Base-by-base conservation (phyloP, 2,797 vertebrate genomes). In the Epinephelus coioides region DNA sequence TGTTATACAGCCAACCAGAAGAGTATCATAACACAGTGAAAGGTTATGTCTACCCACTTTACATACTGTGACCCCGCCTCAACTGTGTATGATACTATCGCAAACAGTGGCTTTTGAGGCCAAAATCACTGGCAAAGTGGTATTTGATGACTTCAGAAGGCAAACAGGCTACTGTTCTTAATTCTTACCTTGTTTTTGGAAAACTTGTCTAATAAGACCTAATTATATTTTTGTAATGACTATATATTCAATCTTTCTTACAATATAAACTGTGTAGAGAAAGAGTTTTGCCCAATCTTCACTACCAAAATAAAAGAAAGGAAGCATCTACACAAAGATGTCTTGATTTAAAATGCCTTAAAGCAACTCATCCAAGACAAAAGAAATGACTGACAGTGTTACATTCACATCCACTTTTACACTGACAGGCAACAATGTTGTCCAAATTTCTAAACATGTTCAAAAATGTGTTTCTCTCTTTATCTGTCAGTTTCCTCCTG, bases 401-500 rank as follows among this genome's bases (percentile, higher is more conserved):
- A 21, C 21, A 51, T 43, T 59, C 50, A 61, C 38, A 5, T 54
- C 19, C 13, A 14, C 17, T 27, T 18, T 47, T 18, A 12, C 13
- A 17, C 46, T 54, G 27, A 61, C 61, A 59, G 50, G 13, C 4
- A 69, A 51, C 53, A 59, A 49, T 25, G n/a, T 64, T 56, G 15
- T 73, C 47, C 21, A 6, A n/a, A 64, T 19, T 14, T 50, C 30
- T 15, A 18, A 38, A 61, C 17, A 10, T 27, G 18, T 46, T 55
- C 1, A 43, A 55, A 69, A n/a, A 49, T 18, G 4, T n/a, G 4
- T 15, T 51, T 9, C 5, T 44, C 1, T n/a, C 8, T n/a, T 15
- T 59, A 1, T 54, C 21, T 27, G 9, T 53, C 49, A 61, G 25
- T 56, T 74, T 77, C 34, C 47, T 59, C 18, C 14, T 44, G 54